Conservation (phyloP, 1,140 invertebrate species). For the Drosophila auraria region DNA sequence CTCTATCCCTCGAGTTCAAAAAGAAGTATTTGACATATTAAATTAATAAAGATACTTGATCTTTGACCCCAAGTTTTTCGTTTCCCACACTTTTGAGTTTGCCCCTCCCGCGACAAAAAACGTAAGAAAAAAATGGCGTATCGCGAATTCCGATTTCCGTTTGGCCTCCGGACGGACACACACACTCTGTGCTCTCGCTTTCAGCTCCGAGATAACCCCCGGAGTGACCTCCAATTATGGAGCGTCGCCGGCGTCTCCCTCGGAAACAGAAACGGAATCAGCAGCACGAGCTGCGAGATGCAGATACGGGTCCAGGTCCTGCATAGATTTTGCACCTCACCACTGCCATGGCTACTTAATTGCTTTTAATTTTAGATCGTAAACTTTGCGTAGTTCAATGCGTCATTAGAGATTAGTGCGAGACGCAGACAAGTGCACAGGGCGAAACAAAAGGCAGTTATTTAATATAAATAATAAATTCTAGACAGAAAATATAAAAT, state of each 20-base stretch:
- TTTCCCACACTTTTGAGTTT: conserved; percentile 13
- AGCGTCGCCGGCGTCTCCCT: conserved; percentile 18
- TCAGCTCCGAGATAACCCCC: conserved; percentile 25
- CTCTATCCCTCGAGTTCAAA: no score
- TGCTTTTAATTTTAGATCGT: conserved; percentile 26
- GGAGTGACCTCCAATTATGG: conserved; percentile 22
- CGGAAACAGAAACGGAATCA: conserved; percentile 32
- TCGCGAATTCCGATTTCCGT: conserved; percentile 14
- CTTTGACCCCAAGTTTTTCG: neutral
- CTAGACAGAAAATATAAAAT: neutral
- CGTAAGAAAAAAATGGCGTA: conserved; percentile 2
- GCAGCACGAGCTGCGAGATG: conserved; percentile 4
- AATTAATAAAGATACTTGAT: conserved; percentile 2
- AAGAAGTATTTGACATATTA: neutral
- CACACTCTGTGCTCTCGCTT: conserved; percentile 1
- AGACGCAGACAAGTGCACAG: conserved; percentile 3
- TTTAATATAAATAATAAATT: neutral
- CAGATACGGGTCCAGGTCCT: conserved; percentile 23
- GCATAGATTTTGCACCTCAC: conserved; percentile 16
- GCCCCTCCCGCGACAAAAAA: neutral
- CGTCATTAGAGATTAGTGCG: conserved; percentile 43
- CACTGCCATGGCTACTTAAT: conserved; percentile 32
- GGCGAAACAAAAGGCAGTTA: neutral
- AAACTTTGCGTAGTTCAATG: conserved; percentile 33
- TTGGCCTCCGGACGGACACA: conserved; percentile 1